A percentile compares a stretch with the other conserved stretches of the same genome.
These are phyloP conservation scores for Hylia prasina DNA, from an alignment of 2,113 vertebrate genomes.

Conservation along the genomic window DNA sequence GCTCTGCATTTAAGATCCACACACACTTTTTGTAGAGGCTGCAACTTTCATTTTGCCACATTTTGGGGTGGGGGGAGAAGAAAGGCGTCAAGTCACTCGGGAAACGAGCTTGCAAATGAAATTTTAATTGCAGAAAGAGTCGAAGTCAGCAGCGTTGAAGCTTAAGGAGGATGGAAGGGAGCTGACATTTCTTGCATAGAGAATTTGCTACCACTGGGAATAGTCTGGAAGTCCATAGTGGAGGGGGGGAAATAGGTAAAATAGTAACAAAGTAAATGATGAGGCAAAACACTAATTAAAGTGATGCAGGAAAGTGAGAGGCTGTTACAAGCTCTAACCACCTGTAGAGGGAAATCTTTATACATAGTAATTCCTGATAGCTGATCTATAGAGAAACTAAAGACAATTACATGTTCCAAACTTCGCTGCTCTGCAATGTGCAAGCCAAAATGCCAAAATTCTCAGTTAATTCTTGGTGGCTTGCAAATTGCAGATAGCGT, in stretches of 20 bases:
- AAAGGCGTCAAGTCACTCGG: neutral
- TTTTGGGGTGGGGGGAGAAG: neutral
- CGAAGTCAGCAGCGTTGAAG: slow-evolving; percentile 42
- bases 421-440: slow-evolving; percentile 51
- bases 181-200: slow-evolving; percentile 1
- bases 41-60: slow-evolving; percentile 45
- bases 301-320: slow-evolving; percentile 51
- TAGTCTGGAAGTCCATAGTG: neutral
- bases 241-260: neutral
- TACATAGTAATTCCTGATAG: slow-evolving; percentile 70
- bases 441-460: neutral
- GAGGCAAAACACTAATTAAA: slow-evolving; percentile 23
- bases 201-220: slow-evolving; percentile 18
- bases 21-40: neutral
- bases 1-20: neutral
- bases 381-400: slow-evolving; percentile 47
- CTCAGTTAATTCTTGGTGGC: neutral
- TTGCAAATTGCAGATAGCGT: neutral
- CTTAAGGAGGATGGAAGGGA: slow-evolving; percentile 4
- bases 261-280: neutral
- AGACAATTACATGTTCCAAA: slow-evolving; percentile 52
- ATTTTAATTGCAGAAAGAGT: slow-evolving; percentile 50
- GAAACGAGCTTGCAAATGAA: slow-evolving; percentile 39
- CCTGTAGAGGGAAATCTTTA: slow-evolving; percentile 84
- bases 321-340: slow-evolving; percentile 76